phyloP scores from a whole-genome alignment of 2,888 invertebrate genomes.

The Notocelia uddmanniana region DNA sequence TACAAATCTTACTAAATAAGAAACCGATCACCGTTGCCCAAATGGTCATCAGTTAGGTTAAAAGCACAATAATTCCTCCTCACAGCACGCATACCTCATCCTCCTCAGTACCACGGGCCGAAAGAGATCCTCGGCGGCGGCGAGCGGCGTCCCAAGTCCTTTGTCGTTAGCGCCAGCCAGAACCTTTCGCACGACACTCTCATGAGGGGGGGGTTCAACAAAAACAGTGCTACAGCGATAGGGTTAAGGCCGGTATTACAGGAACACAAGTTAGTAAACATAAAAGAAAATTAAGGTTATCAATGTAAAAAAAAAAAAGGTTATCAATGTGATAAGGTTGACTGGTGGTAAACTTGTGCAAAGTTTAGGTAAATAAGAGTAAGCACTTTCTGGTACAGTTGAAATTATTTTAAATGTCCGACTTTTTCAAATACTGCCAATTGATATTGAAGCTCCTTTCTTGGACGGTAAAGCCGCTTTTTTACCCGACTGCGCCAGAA shows the following conservation, averaged over 20 bases:
- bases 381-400: no score
- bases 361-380: background rate
- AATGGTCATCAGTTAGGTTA: no score
- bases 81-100: slow-evolving; percentile 32
- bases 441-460: no score
- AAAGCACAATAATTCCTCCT: no score
- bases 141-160: slow-evolving; percentile 68
- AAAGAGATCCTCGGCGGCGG: slow-evolving; percentile 83
- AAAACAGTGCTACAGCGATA: slow-evolving; percentile 48
- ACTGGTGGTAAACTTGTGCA: background rate
- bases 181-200: slow-evolving; percentile 63
- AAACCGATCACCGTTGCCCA: no score
- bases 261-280: slow-evolving; percentile 15
- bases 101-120: slow-evolving; percentile 81
- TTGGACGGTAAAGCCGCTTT: no score
- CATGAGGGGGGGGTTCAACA: slow-evolving; percentile 55
- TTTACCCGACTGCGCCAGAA: no score
- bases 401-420: no score
- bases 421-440: no score
- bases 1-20: no score
- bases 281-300: background rate
- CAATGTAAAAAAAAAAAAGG: no score
- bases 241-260: slow-evolving; percentile 5
- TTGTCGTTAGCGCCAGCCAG: slow-evolving; percentile 74
- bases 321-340: background rate